A percentile compares a stretch with the other conserved stretches of the same genome.
These are phyloP conservation scores for Ganaspis sp. DNA, from an alignment of 1,140 invertebrate species.

Conservation along the genomic window DNA sequence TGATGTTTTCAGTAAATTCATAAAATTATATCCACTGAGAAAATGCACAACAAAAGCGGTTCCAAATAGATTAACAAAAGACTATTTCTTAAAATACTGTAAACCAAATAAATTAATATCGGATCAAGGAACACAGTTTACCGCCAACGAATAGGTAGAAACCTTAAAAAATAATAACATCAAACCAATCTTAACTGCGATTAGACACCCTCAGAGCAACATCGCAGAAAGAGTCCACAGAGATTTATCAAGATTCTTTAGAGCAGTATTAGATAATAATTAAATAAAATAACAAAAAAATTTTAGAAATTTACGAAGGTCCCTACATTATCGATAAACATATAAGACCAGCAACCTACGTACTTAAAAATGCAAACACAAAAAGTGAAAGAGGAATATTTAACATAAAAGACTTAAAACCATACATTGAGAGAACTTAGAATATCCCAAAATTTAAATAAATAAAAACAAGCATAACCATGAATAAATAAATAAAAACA, in stretches of 20 bases:
- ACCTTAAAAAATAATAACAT: background rate
- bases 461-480: no score
- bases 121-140: slow-evolving; percentile 55
- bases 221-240: slow-evolving; percentile 40
- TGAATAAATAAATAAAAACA: no score
- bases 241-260: slow-evolving; percentile 27
- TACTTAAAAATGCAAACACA: background rate
- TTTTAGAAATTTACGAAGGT: background rate
- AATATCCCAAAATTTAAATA: no score
- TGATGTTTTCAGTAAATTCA: slow-evolving; percentile 61
- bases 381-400: background rate
- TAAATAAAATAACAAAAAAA: background rate
- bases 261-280: background rate
- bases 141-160: background rate
- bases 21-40: slow-evolving; percentile 61
- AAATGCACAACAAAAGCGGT: slow-evolving; percentile 51
- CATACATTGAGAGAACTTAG: no score
- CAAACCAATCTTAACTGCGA: slow-evolving; percentile 10
- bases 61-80: slow-evolving; percentile 42
- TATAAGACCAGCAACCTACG: no score
- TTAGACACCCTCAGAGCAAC: slow-evolving; percentile 42
- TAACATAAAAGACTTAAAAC: no score
- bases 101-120: slow-evolving; percentile 41
- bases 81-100: slow-evolving; percentile 43
- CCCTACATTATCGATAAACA: background rate